Evolutionary conservation across 35 echinoderm and acorn worm species (phyloP).

Genomic region (Lytechinus variegatus): DNA sequence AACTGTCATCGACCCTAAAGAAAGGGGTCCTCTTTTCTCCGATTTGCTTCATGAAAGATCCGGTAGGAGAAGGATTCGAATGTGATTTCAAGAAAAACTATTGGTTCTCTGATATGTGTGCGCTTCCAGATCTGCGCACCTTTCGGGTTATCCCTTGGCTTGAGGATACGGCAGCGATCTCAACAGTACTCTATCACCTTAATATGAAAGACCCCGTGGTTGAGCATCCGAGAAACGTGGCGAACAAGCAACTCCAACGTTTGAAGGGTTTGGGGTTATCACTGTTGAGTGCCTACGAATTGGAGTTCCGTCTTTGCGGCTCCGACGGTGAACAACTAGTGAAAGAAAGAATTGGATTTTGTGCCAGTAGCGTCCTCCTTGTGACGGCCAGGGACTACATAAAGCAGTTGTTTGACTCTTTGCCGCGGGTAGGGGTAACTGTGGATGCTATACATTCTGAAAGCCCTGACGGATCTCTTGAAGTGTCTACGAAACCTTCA

Average conservation of each 20-base stretch:
- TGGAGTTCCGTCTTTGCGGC: neutral
- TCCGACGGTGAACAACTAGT: neutral
- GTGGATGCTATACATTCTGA: neutral
- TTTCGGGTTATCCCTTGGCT: neutral
- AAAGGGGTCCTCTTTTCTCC: neutral
- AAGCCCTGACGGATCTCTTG: neutral
- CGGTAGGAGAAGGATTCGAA: neutral
- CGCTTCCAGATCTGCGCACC: neutral
- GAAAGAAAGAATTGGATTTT: neutral
- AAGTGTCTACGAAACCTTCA: constrained; percentile 47
- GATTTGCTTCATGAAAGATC: neutral
- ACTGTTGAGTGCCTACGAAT: neutral
- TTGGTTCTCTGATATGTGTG: neutral
- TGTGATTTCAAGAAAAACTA: neutral
- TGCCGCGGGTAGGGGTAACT: neutral
- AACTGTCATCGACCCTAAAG: neutral
- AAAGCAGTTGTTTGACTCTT: neutral
- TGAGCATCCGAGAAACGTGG: neutral
- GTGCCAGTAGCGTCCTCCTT: neutral
- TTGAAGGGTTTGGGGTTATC: neutral
- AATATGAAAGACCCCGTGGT: neutral
- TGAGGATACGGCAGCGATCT: neutral
- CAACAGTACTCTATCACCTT: neutral
- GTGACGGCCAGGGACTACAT: neutral
- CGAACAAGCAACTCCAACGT: neutral